A percentile compares a stretch with the other conserved stretches of the same genome.
These are phyloP conservation scores for Haplotaxodon microlepis DNA, from an alignment of 2,113 vertebrate genomes.

Conservation along the genomic window DNA sequence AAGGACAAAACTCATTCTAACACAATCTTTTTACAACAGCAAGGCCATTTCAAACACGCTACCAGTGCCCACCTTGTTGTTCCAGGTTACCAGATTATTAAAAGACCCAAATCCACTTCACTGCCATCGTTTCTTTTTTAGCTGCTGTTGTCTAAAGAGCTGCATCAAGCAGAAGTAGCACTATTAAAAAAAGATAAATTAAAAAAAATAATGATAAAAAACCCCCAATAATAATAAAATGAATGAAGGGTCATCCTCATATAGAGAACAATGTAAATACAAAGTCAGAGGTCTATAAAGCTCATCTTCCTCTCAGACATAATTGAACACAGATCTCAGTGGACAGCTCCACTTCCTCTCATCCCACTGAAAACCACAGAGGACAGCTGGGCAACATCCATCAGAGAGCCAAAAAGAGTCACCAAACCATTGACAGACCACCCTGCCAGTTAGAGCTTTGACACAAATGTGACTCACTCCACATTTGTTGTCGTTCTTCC, in stretches of 20 bases:
- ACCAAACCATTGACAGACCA: background rate
- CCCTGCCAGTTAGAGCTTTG: background rate
- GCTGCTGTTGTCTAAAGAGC: background rate
- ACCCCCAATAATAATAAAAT: accelerated
- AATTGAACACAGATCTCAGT: background rate
- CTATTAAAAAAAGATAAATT: background rate
- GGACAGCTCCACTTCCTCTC: background rate
- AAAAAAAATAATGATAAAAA: background rate
- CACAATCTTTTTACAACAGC: background rate
- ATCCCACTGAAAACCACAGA: background rate
- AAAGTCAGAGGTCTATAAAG: background rate
- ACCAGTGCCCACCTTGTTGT: background rate
- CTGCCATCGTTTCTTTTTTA: background rate
- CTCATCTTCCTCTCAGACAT: background rate
- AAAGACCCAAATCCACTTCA: background rate
- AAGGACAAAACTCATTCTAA: background rate
- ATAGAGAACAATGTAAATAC: background rate
- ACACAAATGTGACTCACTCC: background rate
- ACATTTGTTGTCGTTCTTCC: background rate
- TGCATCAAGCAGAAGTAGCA: background rate
- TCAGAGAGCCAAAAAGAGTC: background rate
- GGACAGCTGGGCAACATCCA: background rate
- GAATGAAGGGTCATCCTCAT: background rate
- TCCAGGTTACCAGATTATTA: background rate
- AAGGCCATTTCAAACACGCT: background rate